Percentiles rank a stretch among this genome's conserved stretches.
Evolutionary conservation across 2,797 vertebrate genomes (phyloP).

Genomic region (Cryptoblepharus egeriae): DNA sequence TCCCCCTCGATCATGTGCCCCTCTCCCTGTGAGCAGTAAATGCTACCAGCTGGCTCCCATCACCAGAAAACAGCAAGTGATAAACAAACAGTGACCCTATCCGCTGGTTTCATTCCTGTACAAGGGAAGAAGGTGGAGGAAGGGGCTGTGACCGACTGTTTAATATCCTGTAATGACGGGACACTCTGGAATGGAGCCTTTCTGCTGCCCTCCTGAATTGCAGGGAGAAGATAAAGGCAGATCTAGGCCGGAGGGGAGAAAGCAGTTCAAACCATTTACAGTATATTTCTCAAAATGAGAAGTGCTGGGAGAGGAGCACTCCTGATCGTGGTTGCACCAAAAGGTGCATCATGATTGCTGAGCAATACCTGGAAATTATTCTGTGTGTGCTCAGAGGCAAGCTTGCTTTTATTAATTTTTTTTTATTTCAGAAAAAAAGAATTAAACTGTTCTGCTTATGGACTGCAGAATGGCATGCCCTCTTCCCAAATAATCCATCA

Average conservation of each 20-base stretch:
- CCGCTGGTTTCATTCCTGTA: constrained; percentile 44
- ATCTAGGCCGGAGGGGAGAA: background rate
- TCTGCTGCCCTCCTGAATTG: background rate
- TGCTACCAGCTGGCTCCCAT: constrained; percentile 67
- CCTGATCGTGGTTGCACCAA: background rate
- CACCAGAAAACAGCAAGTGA: constrained; percentile 60
- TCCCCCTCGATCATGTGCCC: constrained; percentile 19
- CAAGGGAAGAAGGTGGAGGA: constrained; percentile 14
- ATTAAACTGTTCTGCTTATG: background rate
- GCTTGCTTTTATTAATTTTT: background rate
- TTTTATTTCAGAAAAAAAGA: background rate
- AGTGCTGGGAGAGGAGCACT: no score
- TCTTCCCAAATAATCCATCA: background rate
- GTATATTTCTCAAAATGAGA: background rate
- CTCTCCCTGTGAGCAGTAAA: constrained; percentile 51
- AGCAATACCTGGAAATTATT: no score
- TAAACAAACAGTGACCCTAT: constrained; percentile 60
- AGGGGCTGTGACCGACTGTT: background rate
- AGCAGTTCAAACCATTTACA: background rate
- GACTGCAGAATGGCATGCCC: background rate
- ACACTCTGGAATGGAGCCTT: background rate
- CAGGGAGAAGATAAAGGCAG: background rate
- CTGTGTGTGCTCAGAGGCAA: background rate
- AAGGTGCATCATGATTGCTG: no score
- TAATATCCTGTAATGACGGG: constrained; percentile 17